Base-by-base conservation (phyloP, 2,797 vertebrate genomes). In the Enteromius viviparus region DNA sequence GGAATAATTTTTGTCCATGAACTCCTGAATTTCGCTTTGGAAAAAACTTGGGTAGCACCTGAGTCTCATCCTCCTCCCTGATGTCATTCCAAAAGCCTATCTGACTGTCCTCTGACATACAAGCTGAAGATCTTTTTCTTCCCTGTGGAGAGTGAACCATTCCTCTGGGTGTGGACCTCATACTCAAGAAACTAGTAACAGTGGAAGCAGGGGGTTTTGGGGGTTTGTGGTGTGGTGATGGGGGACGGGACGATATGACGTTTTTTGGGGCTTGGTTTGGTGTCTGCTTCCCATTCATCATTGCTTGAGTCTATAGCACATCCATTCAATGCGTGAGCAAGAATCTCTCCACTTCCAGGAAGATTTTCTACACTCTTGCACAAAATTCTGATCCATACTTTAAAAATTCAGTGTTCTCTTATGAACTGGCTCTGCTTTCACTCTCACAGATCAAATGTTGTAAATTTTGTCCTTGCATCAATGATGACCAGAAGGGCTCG, bases 11-110 rank as follows among this genome's bases (percentile, higher is more conserved):
- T 19, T 17, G 2, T 58, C 40, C 19, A 55, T 49, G 14, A 21
- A 62, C 45, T 34, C 72, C 81, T 19, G 72, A 60, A 14, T 0
- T 53, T 65, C 1, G 11, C 51, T 60, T 76, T 23, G 74, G 51
- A 14, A 9, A 0, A 76, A 76, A 76, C 4, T 2, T 1, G 21
- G 53, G 32, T 55, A 23, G 8, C 15, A 23, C n/a, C 2, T 21
- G 51, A n/a, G 32, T 45, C 47, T 72, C 45, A 72, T 72, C 45
- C 70, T 72, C 45, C 45, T 19, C 26, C 0, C 45, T 76, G 32
- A 76, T 40, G 74, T 76, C 74, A 76, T 76, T 55, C 74, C 74
- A 60, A 55, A 53, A 4, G 6, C 9, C 74, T 5, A 6, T 32
- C 17, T 21, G 45, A 72, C 15, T 51, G 45, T 72, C 45, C 17